Percentiles rank a stretch among this genome's conserved stretches.
Conservation (phyloP, 2,113 vertebrate genomes). For the Baryphthengus martii region DNA sequence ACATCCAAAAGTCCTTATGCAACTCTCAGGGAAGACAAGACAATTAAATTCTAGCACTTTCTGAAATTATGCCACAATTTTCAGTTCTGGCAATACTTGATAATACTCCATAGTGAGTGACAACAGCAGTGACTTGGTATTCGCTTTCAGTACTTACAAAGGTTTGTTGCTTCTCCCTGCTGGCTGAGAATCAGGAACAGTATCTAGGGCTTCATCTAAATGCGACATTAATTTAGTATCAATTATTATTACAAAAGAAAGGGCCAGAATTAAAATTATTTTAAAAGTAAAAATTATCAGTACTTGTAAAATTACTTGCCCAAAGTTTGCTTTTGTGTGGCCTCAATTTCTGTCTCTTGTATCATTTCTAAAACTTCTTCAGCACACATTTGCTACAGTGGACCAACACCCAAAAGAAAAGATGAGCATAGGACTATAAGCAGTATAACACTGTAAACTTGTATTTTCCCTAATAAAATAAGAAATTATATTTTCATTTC, state of each 20-base stretch:
- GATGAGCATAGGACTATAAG: background rate
- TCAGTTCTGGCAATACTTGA: background rate
- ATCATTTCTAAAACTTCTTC: background rate
- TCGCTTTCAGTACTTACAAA: constrained; percentile 76
- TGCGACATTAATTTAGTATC: constrained; percentile 30
- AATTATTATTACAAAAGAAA: background rate
- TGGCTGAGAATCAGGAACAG: constrained; percentile 81
- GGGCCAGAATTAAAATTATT: background rate
- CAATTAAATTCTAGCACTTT: background rate
- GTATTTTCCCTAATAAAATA: background rate
- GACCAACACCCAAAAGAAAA: background rate
- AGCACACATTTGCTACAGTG: constrained; percentile 12
- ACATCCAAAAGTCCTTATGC: background rate
- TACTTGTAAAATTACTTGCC: constrained; percentile 57
- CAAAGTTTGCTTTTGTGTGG: constrained; percentile 27
- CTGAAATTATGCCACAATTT: background rate
- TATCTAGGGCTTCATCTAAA: constrained; percentile 74
- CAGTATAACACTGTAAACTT: background rate
- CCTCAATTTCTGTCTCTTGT: background rate
- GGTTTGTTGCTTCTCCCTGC: constrained; percentile 23
- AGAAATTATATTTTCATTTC: background rate
- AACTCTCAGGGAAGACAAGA: background rate
- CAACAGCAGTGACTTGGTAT: background rate
- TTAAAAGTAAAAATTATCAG: background rate
- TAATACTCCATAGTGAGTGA: background rate